A percentile compares a stretch with the other conserved stretches of the same genome.
These are phyloP conservation scores for Cyclura pinguis DNA, from an alignment of 2,797 vertebrate genomes.

Conservation along the genomic window DNA sequence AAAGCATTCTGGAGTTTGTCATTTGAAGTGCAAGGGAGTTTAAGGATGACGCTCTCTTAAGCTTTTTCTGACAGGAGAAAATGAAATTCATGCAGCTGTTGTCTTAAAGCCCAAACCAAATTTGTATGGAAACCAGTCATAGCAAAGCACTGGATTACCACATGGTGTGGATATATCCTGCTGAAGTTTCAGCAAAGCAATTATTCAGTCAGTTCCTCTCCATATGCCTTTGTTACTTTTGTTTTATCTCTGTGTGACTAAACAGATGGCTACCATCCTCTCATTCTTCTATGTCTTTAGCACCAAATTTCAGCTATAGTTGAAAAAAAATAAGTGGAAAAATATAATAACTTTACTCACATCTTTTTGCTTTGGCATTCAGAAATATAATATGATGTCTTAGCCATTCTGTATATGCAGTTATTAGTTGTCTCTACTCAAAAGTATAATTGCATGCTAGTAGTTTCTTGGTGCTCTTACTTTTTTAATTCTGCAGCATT, in stretches of 20 bases:
- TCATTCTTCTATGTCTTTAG: not conserved
- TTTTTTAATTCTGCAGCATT: not conserved
- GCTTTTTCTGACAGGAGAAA: not conserved
- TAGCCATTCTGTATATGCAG: constrained; percentile 30
- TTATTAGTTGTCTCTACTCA: constrained; percentile 27
- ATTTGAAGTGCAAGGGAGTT: not conserved
- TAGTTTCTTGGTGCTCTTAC: not conserved
- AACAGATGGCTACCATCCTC: constrained; percentile 1
- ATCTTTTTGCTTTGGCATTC: not conserved
- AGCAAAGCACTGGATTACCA: constrained; percentile 1
- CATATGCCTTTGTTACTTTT: not conserved
- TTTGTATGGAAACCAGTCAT: not conserved
- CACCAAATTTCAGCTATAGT: not conserved
- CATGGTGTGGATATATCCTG: constrained; percentile 23
- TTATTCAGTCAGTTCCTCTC: not conserved
- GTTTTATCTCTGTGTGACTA: not conserved
- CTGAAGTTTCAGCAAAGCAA: not conserved
- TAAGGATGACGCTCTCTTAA: not conserved
- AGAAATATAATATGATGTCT: not conserved
- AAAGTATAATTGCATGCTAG: not conserved
- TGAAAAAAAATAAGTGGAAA: not conserved
- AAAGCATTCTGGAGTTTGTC: not conserved
- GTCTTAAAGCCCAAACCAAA: not conserved
- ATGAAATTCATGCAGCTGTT: not conserved
- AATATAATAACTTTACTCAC: not conserved